Percentiles rank a stretch among this genome's conserved stretches.
These are phyloP conservation scores for Lasioglossum malachurum DNA, from an alignment of 2,888 invertebrate genomes.

Conservation along the genomic window DNA sequence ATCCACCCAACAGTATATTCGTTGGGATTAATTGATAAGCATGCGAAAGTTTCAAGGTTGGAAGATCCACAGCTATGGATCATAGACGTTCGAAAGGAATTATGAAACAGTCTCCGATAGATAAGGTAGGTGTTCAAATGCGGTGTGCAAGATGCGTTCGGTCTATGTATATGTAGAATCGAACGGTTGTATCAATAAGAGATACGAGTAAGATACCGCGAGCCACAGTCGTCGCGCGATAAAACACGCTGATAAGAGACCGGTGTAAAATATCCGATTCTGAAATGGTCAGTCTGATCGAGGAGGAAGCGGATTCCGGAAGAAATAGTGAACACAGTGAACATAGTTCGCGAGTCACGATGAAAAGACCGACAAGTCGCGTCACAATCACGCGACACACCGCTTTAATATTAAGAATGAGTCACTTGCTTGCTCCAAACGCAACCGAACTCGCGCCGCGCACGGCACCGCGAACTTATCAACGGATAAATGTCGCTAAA, in stretches of 20 bases:
- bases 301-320: neutral
- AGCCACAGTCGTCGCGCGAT: neutral
- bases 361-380: neutral
- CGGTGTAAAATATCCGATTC: neutral
- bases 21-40: neutral
- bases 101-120: neutral
- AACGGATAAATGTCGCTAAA: constrained; percentile 38
- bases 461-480: constrained; percentile 35
- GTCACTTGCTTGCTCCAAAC: constrained; percentile 41
- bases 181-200: neutral
- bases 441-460: constrained; percentile 8
- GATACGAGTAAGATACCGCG: neutral
- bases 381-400: constrained; percentile 26
- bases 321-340: neutral
- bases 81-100: neutral
- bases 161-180: neutral
- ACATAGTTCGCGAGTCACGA: neutral
- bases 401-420: constrained; percentile 62
- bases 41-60: neutral
- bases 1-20: too few relatives aligned
- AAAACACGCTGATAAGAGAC: neutral
- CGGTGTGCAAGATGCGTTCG: neutral
- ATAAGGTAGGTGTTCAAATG: neutral
- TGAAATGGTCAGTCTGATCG: neutral
- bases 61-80: neutral